Conservation (phyloP, 1,140 invertebrate genomes). For the Cotesia typhae region DNA sequence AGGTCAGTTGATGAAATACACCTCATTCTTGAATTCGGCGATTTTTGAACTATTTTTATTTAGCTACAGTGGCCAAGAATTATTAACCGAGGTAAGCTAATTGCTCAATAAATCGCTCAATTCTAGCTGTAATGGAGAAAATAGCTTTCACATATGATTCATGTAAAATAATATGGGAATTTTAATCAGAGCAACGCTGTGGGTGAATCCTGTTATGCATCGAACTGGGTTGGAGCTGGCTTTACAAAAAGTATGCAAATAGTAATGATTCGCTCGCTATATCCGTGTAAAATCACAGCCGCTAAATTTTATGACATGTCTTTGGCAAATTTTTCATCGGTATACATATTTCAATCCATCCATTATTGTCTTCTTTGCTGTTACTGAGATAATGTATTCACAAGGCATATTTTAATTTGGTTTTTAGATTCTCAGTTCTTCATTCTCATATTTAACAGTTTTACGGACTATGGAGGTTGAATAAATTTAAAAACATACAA, state of each 20-base stretch:
- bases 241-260: slow-evolving; percentile 42
- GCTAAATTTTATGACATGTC: slow-evolving; percentile 55
- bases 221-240: slow-evolving; percentile 43
- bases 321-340: slow-evolving; percentile 45
- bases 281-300: slow-evolving; percentile 48
- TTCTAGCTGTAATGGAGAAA: not conserved
- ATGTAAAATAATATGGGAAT: not conserved
- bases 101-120: not conserved
- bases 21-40: slow-evolving; percentile 42
- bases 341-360: slow-evolving; percentile 31
- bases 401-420: not conserved
- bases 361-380: not conserved
- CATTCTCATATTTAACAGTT: slow-evolving; percentile 54
- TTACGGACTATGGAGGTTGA: slow-evolving; percentile 27
- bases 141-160: not conserved
- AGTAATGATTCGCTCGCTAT: slow-evolving; percentile 46
- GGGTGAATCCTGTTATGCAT: slow-evolving; percentile 42
- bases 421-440: slow-evolving; percentile 51
- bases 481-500: not conserved
- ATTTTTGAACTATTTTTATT: slow-evolving; percentile 56
- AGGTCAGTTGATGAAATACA: slow-evolving; percentile 35
- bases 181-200: slow-evolving; percentile 47
- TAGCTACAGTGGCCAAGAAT: slow-evolving; percentile 49
- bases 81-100: slow-evolving; percentile 48
- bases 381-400: not conserved